These are phyloP conservation scores for Synchiropus splendidus DNA, from an alignment of 2,113 vertebrate genomes.

Conservation along the genomic window DNA sequence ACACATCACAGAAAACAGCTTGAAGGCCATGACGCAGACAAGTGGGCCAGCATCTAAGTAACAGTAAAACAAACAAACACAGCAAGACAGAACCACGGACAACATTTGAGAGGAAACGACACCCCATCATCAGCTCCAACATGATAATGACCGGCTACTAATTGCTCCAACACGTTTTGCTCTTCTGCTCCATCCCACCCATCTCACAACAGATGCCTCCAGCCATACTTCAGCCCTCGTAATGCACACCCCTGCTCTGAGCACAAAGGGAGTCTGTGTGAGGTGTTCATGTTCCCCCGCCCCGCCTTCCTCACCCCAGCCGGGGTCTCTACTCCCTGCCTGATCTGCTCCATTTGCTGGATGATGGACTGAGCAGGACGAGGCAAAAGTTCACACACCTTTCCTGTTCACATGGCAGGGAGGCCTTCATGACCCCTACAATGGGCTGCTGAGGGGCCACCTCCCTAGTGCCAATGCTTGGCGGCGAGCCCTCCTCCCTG, in stretches of 20 bases:
- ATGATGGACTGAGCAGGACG: conserved; percentile 82
- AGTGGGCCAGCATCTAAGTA: too few relatives aligned
- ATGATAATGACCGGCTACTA: conserved; percentile 79
- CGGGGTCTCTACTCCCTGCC: conserved; percentile 17
- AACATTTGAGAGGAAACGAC: conserved; percentile 58
- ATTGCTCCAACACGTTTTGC: conserved; percentile 67
- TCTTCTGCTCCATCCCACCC: conserved; percentile 17
- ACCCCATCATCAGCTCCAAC: conserved; percentile 75
- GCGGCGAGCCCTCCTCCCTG: conserved; percentile 26
- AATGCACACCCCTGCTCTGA: conserved; percentile 73
- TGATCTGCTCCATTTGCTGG: conserved; percentile 90
- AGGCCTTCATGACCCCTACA: conserved; percentile 41
- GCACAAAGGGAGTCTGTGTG: conserved; percentile 87
- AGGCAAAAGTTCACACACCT: conserved; percentile 93
- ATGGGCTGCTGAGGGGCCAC: conserved; percentile 35
- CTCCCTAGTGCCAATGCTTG: conserved; percentile 38
- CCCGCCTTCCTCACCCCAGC: conserved; percentile 13
- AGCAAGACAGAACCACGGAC: too few relatives aligned
- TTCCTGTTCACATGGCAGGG: conserved; percentile 83
- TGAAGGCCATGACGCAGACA: too few relatives aligned
- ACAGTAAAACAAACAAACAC: too few relatives aligned
- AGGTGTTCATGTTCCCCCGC: conserved; percentile 59
- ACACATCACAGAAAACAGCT: too few relatives aligned
- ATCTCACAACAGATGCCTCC: conserved; percentile 30
- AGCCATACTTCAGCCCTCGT: conserved; percentile 19